phyloP scores from a whole-genome alignment of 2,113 vertebrate species.

The Anolis carolinensis region DNA sequence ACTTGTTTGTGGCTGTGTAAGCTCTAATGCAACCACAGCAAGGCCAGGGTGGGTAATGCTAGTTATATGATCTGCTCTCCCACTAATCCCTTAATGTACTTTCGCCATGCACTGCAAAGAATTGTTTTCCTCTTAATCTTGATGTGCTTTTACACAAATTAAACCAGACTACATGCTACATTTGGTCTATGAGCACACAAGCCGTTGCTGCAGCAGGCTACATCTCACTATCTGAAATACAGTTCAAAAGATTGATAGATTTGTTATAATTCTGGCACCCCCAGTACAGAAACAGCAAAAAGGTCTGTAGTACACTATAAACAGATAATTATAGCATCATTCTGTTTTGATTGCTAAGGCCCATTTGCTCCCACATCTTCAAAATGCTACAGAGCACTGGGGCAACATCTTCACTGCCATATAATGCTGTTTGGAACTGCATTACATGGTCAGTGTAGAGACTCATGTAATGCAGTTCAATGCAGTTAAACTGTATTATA shows the following conservation, averaged over 20 bases:
- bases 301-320: background rate
- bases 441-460: too few relatives aligned
- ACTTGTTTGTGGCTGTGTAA: background rate
- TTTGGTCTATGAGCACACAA: constrained; percentile 6
- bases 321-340: background rate
- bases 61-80: background rate
- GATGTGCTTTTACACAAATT: constrained; percentile 3
- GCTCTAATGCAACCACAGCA: background rate
- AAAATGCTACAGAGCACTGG: background rate
- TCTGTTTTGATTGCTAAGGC: background rate
- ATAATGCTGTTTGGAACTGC: too few relatives aligned
- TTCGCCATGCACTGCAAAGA: constrained; percentile 24
- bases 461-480: too few relatives aligned
- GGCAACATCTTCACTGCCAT: too few relatives aligned
- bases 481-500: too few relatives aligned
- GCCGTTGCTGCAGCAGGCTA: background rate
- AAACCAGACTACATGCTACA: constrained; percentile 8
- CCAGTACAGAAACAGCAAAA: background rate
- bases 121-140: constrained; percentile 13
- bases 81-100: constrained; percentile 26
- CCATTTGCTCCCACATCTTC: background rate
- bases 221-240: too few relatives aligned
- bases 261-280: background rate
- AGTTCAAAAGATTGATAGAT: background rate
- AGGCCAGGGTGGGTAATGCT: background rate